phyloP scores from a whole-genome alignment of 2,113 vertebrate species.

The Syngnathus typhle region DNA sequence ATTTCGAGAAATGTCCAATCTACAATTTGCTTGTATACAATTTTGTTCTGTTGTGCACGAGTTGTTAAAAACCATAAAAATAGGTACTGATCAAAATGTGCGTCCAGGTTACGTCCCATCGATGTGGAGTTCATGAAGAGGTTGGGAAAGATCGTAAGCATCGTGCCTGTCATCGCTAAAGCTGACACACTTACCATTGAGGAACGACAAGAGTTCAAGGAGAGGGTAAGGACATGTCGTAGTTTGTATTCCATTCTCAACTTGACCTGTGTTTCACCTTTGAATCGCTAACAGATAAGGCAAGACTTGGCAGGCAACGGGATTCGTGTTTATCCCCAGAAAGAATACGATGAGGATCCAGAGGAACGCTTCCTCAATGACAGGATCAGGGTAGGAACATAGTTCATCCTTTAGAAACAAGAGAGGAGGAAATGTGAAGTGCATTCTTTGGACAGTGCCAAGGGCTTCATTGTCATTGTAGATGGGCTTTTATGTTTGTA shows the following conservation, averaged over 20 bases:
- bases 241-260: not conserved
- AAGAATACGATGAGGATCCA: conserved; percentile 80
- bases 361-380: conserved; percentile 80
- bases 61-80: too few species aligned
- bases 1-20: too few species aligned
- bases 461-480: not conserved
- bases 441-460: not conserved
- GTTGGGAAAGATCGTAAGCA: conserved; percentile 81
- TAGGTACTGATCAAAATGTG: not conserved
- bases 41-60: too few species aligned
- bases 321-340: conserved; percentile 87
- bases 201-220: conserved; percentile 82
- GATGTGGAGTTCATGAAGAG: conserved; percentile 86
- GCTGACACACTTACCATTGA: conserved; percentile 84
- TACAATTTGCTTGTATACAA: too few species aligned
- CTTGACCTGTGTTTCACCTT: conserved; percentile 15
- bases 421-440: not conserved
- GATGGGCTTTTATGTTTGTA: not conserved
- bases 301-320: conserved; percentile 77
- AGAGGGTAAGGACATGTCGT: conserved; percentile 70
- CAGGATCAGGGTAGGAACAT: conserved; percentile 80
- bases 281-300: conserved; percentile 76
- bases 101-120: conserved; percentile 78
- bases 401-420: not conserved
- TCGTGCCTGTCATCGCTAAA: conserved; percentile 85